Conservation (phyloP, 2,888 invertebrate species). For the Melolontha melolontha region DNA sequence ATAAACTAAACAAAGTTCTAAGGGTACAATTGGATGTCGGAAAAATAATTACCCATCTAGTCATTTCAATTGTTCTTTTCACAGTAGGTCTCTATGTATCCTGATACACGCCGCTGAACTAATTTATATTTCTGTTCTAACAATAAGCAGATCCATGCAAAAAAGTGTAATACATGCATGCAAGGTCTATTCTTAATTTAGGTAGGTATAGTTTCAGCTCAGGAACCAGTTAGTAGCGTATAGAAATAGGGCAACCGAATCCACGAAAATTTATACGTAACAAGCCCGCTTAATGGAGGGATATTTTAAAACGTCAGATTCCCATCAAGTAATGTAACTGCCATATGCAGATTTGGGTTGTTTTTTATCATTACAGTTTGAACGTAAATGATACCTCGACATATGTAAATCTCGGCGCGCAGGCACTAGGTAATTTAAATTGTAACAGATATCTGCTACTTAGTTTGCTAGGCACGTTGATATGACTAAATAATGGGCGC, state of each 20-base stretch:
- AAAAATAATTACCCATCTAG: constrained; percentile 31
- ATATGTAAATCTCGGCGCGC: constrained; percentile 33
- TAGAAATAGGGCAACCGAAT: constrained; percentile 26
- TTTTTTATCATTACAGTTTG: constrained; percentile 49
- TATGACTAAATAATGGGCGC: too few relatives aligned
- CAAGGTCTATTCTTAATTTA: constrained; percentile 50
- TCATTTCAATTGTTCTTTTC: constrained; percentile 22
- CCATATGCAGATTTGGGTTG: constrained; percentile 48
- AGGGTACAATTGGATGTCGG: constrained; percentile 21
- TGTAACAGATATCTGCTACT: constrained; percentile 15
- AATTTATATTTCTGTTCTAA: too few relatives aligned
- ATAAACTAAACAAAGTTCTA: too few relatives aligned
- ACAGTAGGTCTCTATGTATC: background rate
- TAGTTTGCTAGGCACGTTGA: background rate
- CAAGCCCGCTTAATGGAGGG: constrained; percentile 38
- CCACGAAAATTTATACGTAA: constrained; percentile 34
- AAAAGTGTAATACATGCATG: constrained; percentile 45
- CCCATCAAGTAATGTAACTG: constrained; percentile 50
- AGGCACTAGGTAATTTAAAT: constrained; percentile 6
- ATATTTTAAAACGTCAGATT: constrained; percentile 45
- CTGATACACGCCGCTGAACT: constrained; percentile 1
- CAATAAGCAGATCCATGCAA: constrained; percentile 31
- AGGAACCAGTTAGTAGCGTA: constrained; percentile 49
- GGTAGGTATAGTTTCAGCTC: constrained; percentile 50
- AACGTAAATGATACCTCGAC: constrained; percentile 51